Percentiles rank a stretch among this genome's conserved stretches.
Evolutionary conservation across 2,888 invertebrate species (phyloP).

Genomic region (Archips crataeganus): DNA sequence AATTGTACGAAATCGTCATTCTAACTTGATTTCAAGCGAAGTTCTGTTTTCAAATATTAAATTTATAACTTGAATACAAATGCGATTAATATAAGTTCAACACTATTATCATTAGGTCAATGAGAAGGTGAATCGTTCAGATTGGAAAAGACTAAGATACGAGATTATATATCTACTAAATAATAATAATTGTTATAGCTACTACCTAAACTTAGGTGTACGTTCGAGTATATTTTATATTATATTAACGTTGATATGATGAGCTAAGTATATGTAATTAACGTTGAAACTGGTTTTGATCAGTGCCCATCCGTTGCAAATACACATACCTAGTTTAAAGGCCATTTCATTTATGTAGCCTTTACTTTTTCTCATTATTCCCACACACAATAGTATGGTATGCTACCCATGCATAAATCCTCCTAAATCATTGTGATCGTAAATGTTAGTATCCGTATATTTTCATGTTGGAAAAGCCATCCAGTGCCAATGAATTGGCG

Average conservation of each 20-base stretch:
- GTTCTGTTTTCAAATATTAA: neutral
- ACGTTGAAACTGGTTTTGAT: conserved; percentile 5
- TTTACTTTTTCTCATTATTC: too few species aligned
- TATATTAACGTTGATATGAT: neutral
- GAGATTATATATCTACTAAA: too few species aligned
- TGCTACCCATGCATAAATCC: too few species aligned
- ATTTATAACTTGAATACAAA: too few species aligned
- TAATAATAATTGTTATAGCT: neutral
- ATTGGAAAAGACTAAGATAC: neutral
- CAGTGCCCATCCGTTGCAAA: conserved; percentile 3
- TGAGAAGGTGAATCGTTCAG: conserved; percentile 24
- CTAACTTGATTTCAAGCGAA: neutral
- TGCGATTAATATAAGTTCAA: neutral
- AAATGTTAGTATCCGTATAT: too few species aligned
- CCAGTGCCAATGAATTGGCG: too few species aligned
- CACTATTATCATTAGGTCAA: conserved; percentile 35
- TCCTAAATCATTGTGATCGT: too few species aligned
- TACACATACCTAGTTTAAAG: neutral
- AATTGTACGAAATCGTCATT: neutral
- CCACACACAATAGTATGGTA: too few species aligned
- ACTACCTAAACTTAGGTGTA: neutral
- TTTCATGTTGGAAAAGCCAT: too few species aligned
- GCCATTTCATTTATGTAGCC: too few species aligned
- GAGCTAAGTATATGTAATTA: neutral
- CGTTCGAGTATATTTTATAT: too few species aligned